Percentiles rank a stretch among this genome's conserved stretches.
These are phyloP conservation scores for Drosophila acutilabella DNA, from an alignment of 2,888 invertebrate genomes.

Conservation along the genomic window DNA sequence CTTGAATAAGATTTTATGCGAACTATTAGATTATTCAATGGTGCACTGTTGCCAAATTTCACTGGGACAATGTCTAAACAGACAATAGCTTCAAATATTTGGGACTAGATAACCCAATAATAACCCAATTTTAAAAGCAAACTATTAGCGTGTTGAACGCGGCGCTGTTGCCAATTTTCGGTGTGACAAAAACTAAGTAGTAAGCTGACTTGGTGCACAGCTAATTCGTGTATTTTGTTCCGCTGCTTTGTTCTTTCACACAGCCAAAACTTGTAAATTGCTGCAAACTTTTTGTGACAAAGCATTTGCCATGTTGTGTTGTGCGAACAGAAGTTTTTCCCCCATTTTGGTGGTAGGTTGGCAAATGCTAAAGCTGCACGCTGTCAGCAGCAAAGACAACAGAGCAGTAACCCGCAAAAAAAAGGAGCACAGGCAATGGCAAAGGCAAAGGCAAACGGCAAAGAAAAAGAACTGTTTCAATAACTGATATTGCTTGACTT, in stretches of 20 bases:
- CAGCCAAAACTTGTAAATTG: constrained; percentile 28
- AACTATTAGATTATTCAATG: no score
- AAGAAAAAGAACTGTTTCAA: constrained; percentile 41
- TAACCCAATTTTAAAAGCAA: background rate
- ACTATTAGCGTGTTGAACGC: background rate
- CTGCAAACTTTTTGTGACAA: constrained; percentile 39
- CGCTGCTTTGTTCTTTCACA: constrained; percentile 12
- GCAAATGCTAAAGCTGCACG: constrained; percentile 23
- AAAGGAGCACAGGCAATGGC: background rate
- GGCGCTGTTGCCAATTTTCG: constrained; percentile 37
- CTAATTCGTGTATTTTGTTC: constrained; percentile 44
- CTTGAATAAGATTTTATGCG: no score
- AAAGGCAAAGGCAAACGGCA: no score
- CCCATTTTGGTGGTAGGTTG: background rate
- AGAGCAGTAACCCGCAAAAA: constrained; percentile 22
- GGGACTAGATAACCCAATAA: no score
- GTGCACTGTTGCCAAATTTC: no score
- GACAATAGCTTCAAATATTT: no score
- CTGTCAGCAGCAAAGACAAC: constrained; percentile 41
- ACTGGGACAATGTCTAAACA: no score
- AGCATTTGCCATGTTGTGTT: constrained; percentile 4
- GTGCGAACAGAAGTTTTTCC: constrained; percentile 19
- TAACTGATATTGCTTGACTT: constrained; percentile 55
- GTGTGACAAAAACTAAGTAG: constrained; percentile 1
- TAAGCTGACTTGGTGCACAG: constrained; percentile 17